Evolutionary conservation across 2,888 invertebrate species (phyloP).

Genomic region (Eilema sororculum): DNA sequence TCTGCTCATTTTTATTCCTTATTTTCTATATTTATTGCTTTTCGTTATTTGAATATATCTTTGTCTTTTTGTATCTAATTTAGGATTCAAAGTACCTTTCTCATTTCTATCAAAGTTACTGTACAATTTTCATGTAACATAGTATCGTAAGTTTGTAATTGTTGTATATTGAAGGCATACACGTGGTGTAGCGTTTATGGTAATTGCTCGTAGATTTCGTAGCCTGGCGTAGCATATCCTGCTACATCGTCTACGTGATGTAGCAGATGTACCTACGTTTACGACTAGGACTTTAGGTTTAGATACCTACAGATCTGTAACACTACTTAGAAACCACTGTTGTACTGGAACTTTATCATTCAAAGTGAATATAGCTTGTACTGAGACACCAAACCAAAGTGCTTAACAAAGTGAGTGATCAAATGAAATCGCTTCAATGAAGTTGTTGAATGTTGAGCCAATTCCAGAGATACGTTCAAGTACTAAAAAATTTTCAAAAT

Average conservation of each 20-base stretch:
- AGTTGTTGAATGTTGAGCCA: background rate
- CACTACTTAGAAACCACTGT: background rate
- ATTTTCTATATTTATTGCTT: background rate
- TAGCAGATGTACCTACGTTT: background rate
- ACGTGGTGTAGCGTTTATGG: background rate
- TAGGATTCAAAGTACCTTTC: background rate
- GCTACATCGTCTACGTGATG: background rate
- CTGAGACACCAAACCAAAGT: too few species aligned
- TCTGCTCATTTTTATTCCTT: background rate
- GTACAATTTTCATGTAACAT: background rate
- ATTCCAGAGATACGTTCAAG: background rate
- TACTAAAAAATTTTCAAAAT: background rate
- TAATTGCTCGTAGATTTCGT: background rate
- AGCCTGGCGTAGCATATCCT: background rate
- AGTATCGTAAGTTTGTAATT: background rate
- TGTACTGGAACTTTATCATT: background rate
- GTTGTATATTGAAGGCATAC: background rate
- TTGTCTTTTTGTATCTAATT: background rate
- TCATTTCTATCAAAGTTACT: background rate
- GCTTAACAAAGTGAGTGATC: background rate
- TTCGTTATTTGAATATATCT: background rate
- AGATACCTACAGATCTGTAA: background rate
- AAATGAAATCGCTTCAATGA: background rate
- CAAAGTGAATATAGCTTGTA: too few species aligned
- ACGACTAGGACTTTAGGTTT: background rate